Base-by-base conservation (phyloP, 2,888 invertebrate genomes). In the Diogma glabrata region DNA sequence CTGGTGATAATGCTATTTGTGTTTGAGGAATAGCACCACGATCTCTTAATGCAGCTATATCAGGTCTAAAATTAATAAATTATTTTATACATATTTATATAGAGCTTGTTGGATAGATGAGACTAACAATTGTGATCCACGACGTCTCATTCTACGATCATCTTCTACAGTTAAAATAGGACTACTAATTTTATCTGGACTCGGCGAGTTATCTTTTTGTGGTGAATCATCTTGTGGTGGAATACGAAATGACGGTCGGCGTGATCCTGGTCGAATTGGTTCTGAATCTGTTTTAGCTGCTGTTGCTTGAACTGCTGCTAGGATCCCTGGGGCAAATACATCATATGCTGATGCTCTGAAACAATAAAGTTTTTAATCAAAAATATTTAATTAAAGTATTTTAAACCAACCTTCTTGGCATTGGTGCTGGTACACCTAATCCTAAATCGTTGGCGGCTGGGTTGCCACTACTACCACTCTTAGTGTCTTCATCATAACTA, bases 81-180 rank as follows among this genome's bases (percentile, higher is more conserved):
- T 14, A 20, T 14, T 17, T 43, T 9, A 19, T 6, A 8, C 2
- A 43, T 14, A 52, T 19, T 33, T 12, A 19, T 20, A 46, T n/a
- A 46, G 7, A 30, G 28, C 14, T 45, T n/a, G 33, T 26, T 47
- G 16, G 12, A 6, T 40, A 14, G 3, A 14, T 17, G 20, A 49
- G 53, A 79, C 87, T 82, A 70, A 90, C 89, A 89, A 70, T 66
- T 88, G 87, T 40, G 89, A 89, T 55, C 87, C 87, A 51, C 88
- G 76, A 60, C 90, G 78, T 55, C 87, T 75, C 57, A 79, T 78
- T 24, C 87, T 79, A 53, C 87, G 71, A 56, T 81, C 76, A 53
- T 84, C 88, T 54, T 84, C 82, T n/a, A 79, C 76, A 19, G 78
- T 75, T 46, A 81, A 74, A 4, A 80, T 75, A 3, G 66, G 76